These are phyloP conservation scores for Boloria selene DNA, from an alignment of 2,888 invertebrate genomes.

Conservation along the genomic window DNA sequence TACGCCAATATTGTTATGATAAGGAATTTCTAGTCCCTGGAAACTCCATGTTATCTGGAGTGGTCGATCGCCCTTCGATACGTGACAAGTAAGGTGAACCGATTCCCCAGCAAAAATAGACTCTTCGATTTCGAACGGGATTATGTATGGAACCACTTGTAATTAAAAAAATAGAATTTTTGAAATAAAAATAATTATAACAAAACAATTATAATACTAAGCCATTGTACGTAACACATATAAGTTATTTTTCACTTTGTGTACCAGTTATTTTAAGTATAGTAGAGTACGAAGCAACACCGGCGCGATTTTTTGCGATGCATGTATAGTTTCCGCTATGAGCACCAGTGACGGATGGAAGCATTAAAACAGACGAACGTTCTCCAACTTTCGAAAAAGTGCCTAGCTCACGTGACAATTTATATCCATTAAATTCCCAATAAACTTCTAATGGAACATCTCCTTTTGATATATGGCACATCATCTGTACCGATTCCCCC, in stretches of 20 bases:
- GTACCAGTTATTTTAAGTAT: conserved; percentile 80
- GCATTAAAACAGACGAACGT: conserved; percentile 74
- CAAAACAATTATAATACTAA: conserved; percentile 32
- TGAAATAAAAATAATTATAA: conserved; percentile 36
- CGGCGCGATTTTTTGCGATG: conserved; percentile 79
- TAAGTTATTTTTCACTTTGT: conserved; percentile 24
- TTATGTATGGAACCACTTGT: conserved; percentile 84
- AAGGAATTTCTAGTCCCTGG: conserved; percentile 84
- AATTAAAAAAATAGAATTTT: conserved; percentile 45
- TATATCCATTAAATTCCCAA: conserved; percentile 84
- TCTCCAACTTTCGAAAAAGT: conserved; percentile 71
- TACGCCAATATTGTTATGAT: conserved; percentile 77
- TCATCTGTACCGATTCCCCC: conserved; percentile 84
- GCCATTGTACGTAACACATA: conserved; percentile 17
- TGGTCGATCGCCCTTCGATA: conserved; percentile 87
- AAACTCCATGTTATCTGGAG: conserved; percentile 87
- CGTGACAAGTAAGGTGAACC: conserved; percentile 85
- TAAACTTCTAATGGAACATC: conserved; percentile 84
- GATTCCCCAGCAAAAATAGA: conserved; percentile 86
- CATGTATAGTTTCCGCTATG: conserved; percentile 84
- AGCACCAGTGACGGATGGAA: conserved; percentile 74
- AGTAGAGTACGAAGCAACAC: conserved; percentile 74
- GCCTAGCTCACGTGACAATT: conserved; percentile 72
- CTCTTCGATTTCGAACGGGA: conserved; percentile 86
- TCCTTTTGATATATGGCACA: conserved; percentile 85